Base-by-base conservation (phyloP, 2,797 vertebrate genomes). In the Xenops minutus region DNA sequence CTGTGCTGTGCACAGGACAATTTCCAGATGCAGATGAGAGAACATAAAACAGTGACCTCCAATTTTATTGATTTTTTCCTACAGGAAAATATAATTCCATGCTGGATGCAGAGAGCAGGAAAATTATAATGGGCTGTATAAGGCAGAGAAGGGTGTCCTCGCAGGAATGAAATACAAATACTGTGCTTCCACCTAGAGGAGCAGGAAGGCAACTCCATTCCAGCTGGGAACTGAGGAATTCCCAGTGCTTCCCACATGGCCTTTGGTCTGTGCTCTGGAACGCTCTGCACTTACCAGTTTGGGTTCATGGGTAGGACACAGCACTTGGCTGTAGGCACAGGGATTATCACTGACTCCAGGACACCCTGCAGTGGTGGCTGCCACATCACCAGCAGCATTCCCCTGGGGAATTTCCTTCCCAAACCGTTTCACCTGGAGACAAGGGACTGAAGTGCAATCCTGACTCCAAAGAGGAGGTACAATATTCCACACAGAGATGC, bases 131-230 rank as follows among this genome's bases (percentile, higher is more conserved):
- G 3, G 61, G 49, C 62, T 14, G 30, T 9, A 22, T 4, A 12
- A 49, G 49, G 66, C 3, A 56, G 48, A 89, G 56, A 46, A 72
- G 34, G 43, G 48, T 6, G 22, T 36, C 68, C 52, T 74, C 41
- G 56, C 22, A 72, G 26, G 62, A 67, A 41, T 9, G 41, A 92
- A 94, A 95, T 71, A 49, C 74, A 94, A 88, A 94, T 59, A 2
- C 72, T 89, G 26, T 96, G 95, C 95, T 95, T 80, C 97, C 96
- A 97, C 64, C 96, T 97, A 96, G 95, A 95, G 97, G 97, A 95
- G n/a, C 0, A 73, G 23, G n/a, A 12, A 37, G 21, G 92, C 43
- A 94, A 77, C 67, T 92, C 15, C 26, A 26, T 64, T 58, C 80
- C 77, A 85, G 17, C 32, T 5, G 21, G 0, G n/a, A 76, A 9